These are phyloP conservation scores for Sylvicapra grimmia DNA, from an alignment of 2,113 vertebrate genomes.

Conservation along the genomic window DNA sequence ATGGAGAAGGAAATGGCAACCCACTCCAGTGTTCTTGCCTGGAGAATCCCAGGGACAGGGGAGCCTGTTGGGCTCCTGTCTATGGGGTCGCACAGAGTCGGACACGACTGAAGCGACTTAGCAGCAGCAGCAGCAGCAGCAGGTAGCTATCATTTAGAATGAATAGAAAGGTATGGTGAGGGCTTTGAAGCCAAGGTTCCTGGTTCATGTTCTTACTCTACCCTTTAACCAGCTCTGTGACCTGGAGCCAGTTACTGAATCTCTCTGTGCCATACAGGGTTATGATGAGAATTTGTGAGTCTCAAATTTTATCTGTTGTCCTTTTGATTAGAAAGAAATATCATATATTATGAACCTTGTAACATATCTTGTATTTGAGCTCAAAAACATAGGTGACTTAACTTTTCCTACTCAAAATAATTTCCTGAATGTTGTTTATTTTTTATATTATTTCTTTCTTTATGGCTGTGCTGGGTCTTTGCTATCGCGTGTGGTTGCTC, in stretches of 20 bases:
- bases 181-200: not conserved
- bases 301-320: not conserved
- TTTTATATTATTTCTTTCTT: not conserved
- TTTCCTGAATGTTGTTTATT: not conserved
- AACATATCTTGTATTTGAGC: not conserved
- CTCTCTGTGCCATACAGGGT: not conserved
- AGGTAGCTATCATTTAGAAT: not conserved
- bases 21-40: no score
- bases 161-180: not conserved
- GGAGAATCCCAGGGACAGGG: no score
- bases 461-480: not conserved
- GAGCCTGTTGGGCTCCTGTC: no score
- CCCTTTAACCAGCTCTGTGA: not conserved
- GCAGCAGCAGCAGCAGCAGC: no score
- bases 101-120: no score
- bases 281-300: not conserved
- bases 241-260: not conserved
- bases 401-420: not conserved
- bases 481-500: accelerated
- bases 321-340: not conserved
- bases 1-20: no score
- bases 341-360: not conserved
- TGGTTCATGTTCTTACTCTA: not conserved
- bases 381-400: not conserved
- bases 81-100: no score